A percentile compares a stretch with the other conserved stretches of the same genome.
Evolutionary conservation across 2,888 invertebrate species (phyloP).

Genomic region (Micoletzkya japonica): DNA sequence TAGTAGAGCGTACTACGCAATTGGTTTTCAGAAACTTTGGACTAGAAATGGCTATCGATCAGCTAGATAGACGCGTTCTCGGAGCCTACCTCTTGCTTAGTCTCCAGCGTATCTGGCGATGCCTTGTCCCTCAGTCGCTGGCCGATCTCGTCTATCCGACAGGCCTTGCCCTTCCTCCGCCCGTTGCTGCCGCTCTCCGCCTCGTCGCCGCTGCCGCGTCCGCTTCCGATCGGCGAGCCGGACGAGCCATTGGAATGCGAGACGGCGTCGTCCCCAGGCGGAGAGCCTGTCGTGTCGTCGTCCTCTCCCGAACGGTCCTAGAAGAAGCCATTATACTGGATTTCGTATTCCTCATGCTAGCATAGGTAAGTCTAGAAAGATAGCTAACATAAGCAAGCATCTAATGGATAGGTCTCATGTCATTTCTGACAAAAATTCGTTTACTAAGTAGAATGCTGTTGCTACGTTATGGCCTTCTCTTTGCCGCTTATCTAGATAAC

Average conservation of each 20-base stretch:
- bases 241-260: conserved; percentile 20
- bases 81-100: conserved; percentile 40
- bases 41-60: background rate
- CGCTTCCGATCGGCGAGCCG: conserved; percentile 23
- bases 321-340: background rate
- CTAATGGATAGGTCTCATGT: too few relatives aligned
- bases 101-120: conserved; percentile 32
- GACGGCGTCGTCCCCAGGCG: conserved; percentile 24
- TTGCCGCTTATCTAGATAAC: too few relatives aligned
- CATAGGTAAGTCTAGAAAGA: too few relatives aligned
- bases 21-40: background rate
- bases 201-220: conserved; percentile 34
- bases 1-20: conserved; percentile 24
- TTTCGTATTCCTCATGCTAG: background rate
- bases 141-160: conserved; percentile 74
- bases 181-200: conserved; percentile 39
- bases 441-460: too few relatives aligned
- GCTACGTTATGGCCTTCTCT: too few relatives aligned
- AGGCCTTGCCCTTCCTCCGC: conserved; percentile 82
- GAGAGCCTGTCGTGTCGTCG: conserved; percentile 29
- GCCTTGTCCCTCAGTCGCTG: conserved; percentile 45
- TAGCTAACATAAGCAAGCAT: too few relatives aligned
- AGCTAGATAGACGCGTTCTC: conserved; percentile 4
- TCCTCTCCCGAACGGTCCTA: conserved; percentile 19
- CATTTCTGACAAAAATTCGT: too few relatives aligned